Percentiles rank a stretch among this genome's conserved stretches.
These are phyloP conservation scores for Dyspetes luteomarginatus DNA, from an alignment of 2,888 invertebrate genomes.

Conservation along the genomic window DNA sequence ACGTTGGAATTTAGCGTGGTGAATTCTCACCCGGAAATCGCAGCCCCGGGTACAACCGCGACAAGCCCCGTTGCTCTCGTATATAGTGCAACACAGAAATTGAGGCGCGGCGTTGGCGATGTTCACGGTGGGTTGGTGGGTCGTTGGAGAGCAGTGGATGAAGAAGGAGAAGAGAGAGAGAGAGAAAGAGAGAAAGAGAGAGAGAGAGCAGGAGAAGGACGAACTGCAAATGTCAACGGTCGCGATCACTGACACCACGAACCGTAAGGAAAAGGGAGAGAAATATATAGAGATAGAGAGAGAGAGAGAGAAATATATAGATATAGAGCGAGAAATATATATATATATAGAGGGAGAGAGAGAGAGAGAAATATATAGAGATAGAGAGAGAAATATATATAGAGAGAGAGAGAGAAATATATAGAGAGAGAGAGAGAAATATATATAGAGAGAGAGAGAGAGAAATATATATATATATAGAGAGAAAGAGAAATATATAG, in stretches of 20 bases:
- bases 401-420: no score
- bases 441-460: no score
- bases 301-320: no score
- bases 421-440: no score
- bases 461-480: no score
- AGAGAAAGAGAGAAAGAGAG: conserved; percentile 53
- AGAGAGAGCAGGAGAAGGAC: conserved; percentile 58
- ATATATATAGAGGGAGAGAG: no score
- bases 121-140: conserved; percentile 52
- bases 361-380: no score
- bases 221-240: conserved; percentile 66
- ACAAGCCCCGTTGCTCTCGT: conserved; percentile 46
- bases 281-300: no score
- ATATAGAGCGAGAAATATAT: no score
- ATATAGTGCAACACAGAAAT: conserved; percentile 59
- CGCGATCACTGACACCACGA: conserved; percentile 64
- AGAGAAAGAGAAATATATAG: background rate
- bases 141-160: conserved; percentile 57
- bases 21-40: conserved; percentile 58
- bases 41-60: conserved; percentile 46
- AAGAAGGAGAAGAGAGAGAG: conserved; percentile 55
- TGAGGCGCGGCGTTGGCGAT: conserved; percentile 58
- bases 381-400: no score
- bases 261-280: conserved; percentile 45
- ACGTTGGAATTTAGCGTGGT: background rate